Evolutionary conservation across 2,888 invertebrate species (phyloP), one percentile per base, ranked within the genome.

Genomic region (Cryptophagus acutangulus): DNA sequence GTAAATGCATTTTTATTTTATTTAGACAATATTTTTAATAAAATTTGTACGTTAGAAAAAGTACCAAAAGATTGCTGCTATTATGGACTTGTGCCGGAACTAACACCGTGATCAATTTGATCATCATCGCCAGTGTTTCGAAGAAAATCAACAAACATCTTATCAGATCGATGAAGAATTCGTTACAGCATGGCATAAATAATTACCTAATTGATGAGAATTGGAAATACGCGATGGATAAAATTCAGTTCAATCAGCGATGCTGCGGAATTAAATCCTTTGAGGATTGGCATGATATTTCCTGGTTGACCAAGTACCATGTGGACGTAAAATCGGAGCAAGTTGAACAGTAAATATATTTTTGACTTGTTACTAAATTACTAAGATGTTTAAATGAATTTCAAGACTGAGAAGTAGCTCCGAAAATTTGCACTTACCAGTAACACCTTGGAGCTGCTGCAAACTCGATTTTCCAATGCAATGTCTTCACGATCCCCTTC

Each of bases 401-500:
- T 48, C 48, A 15, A n/a, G n/a, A n/a, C n/a, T n/a, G n/a, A n/a
- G n/a, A n/a, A n/a, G n/a, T n/a, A n/a, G n/a, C n/a, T n/a, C 47
- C 10, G 48, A 49, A 2, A 45, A 41, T 18, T 43, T 57, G n/a
- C 40, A 48, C 24, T 41, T 61, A 0, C 76, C 77, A 0, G 74
- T 76, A 24, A 69, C 74, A 0, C 78, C 79, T 0, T 78, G 75
- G 69, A 80, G 80, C 17, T 79, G 79, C 60, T 80, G 79, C 61
- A 72, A 74, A 33, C 68, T 75, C 2, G 65, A 72, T 17, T 77
- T 75, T 47, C 71, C 76, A 28, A 72, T 75, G 34, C 75, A 79
- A 3, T 79, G 79, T 66, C 74, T 77, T 52, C 79, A 79, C 59
- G 79, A 80, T 57, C 78, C 78, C 0, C 51, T 79, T 40, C 79